phyloP scores from a whole-genome alignment of 2,888 invertebrate species.

The Drosophila meridionalis region DNA sequence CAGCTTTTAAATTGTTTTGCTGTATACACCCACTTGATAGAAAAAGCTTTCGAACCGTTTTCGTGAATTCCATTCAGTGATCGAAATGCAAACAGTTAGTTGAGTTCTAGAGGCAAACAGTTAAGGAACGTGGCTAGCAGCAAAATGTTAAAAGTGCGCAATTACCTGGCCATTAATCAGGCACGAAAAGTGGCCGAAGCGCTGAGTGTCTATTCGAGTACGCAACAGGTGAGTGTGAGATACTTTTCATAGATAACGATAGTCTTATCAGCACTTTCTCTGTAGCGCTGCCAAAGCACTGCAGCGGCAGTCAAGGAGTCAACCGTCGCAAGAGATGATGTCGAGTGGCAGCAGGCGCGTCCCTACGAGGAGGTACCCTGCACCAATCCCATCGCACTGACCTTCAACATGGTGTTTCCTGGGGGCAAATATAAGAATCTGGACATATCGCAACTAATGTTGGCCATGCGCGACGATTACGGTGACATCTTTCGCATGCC shows the following conservation, averaged over 20 bases:
- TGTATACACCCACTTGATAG: too few relatives aligned
- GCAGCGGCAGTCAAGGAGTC: constrained; percentile 24
- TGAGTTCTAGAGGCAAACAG: constrained; percentile 1
- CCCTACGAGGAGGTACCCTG: constrained; percentile 73
- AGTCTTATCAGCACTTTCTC: constrained; percentile 5
- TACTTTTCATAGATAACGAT: neutral
- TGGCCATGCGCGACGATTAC: constrained; percentile 61
- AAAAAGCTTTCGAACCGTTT: constrained; percentile 17
- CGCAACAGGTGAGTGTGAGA: constrained; percentile 19
- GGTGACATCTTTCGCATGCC: constrained; percentile 84
- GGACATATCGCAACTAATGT: constrained; percentile 49
- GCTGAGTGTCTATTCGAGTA: neutral
- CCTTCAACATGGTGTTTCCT: constrained; percentile 59
- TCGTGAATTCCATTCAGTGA: constrained; percentile 2
- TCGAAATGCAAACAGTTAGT: constrained; percentile 25
- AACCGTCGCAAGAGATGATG: constrained; percentile 7
- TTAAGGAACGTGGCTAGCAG: constrained; percentile 4
- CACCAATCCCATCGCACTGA: constrained; percentile 36
- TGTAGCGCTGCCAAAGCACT: constrained; percentile 57
- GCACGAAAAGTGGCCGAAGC: neutral
- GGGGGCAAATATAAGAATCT: constrained; percentile 75
- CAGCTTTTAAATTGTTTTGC: neutral
- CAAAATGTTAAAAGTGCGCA: constrained; percentile 42
- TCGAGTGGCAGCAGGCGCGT: constrained; percentile 74
- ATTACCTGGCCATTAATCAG: constrained; percentile 13